Evolutionary conservation across 2,797 vertebrate genomes (phyloP).

Genomic region (Alauda arvensis): DNA sequence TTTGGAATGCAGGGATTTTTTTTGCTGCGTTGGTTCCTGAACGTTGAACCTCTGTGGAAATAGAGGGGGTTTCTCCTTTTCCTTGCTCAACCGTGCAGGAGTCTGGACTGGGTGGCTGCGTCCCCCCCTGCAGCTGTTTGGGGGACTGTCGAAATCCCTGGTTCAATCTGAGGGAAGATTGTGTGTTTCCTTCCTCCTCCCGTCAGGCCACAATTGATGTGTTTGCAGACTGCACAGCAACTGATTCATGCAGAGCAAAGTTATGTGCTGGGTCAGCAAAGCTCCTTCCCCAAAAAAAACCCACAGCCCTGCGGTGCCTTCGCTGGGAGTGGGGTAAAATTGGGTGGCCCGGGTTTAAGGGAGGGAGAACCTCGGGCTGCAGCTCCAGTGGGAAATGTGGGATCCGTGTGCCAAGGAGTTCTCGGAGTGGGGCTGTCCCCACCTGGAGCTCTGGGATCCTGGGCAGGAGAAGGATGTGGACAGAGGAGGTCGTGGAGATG

Average conservation of each 20-base stretch:
- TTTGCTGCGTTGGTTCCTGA: background rate
- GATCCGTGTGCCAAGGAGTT: background rate
- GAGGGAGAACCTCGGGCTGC: background rate
- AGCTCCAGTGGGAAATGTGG: background rate
- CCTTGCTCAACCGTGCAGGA: background rate
- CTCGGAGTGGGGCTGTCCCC: background rate
- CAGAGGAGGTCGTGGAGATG: background rate
- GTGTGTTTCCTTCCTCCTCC: constrained; percentile 49
- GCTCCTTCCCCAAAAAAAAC: constrained; percentile 40
- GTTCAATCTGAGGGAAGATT: background rate
- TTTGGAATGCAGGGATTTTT: background rate
- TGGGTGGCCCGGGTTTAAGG: background rate
- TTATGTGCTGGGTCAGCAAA: constrained; percentile 56
- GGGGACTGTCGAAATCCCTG: constrained; percentile 29
- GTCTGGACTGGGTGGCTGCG: background rate
- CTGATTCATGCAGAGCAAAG: constrained; percentile 37
- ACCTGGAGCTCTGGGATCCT: background rate
- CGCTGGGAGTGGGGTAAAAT: background rate
- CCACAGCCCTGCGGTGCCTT: background rate
- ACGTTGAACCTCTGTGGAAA: rapidly evolving
- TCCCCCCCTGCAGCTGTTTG: background rate
- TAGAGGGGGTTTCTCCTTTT: background rate
- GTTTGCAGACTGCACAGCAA: constrained; percentile 32
- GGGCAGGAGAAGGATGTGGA: background rate
- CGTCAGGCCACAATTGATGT: constrained; percentile 33